phyloP scores from a whole-genome alignment of 1,140 invertebrate species.

The Chrysoperla carnea region DNA sequence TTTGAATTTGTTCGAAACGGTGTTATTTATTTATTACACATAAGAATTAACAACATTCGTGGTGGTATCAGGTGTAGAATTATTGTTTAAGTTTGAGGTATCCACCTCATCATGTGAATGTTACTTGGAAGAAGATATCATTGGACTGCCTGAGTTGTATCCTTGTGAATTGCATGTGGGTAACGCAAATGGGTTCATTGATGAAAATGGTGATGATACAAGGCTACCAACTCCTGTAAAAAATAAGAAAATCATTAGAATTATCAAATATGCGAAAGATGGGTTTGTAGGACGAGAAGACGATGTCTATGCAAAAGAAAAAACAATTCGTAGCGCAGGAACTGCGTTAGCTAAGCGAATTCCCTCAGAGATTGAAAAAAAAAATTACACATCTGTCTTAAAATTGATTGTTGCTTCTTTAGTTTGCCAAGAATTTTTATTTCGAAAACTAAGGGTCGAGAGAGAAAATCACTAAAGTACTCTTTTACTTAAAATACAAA shows the following conservation, averaged over 20 bases:
- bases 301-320: slow-evolving; percentile 12
- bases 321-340: slow-evolving; percentile 10
- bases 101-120: slow-evolving; percentile 21
- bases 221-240: slow-evolving; percentile 47
- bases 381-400: too few relatives aligned
- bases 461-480: too few relatives aligned
- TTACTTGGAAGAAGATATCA: slow-evolving; percentile 69
- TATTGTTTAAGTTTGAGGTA: slow-evolving; percentile 4
- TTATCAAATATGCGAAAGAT: slow-evolving; percentile 9
- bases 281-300: slow-evolving; percentile 17
- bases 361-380: too few relatives aligned
- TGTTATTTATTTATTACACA: slow-evolving; percentile 15
- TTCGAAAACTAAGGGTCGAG: too few relatives aligned
- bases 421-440: too few relatives aligned
- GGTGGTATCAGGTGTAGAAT: slow-evolving; percentile 6
- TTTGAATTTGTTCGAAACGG: too few relatives aligned
- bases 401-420: too few relatives aligned
- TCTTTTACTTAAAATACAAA: too few relatives aligned
- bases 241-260: slow-evolving; percentile 1
- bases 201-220: slow-evolving; percentile 62
- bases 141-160: slow-evolving; percentile 55
- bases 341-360: too few relatives aligned
- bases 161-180: slow-evolving; percentile 73
- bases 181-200: slow-evolving; percentile 79
- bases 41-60: slow-evolving; percentile 14